These are phyloP conservation scores for Prionace glauca DNA, from an alignment of 2,797 vertebrate genomes.

Conservation along the genomic window DNA sequence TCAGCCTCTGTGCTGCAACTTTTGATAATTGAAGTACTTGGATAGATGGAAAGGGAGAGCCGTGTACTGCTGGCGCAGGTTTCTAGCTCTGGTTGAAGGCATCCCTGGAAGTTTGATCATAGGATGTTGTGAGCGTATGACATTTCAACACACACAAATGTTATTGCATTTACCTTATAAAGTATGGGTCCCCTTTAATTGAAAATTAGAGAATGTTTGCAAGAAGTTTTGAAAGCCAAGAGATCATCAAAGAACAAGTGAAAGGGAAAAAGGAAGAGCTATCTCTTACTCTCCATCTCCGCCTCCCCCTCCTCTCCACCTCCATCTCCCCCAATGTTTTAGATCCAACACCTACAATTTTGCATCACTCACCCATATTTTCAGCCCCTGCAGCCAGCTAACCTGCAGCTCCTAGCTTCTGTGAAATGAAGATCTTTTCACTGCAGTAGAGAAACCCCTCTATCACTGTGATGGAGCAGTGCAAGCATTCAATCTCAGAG, in stretches of 20 bases:
- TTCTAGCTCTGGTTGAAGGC: background rate
- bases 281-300: background rate
- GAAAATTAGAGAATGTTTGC: background rate
- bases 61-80: background rate
- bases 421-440: background rate
- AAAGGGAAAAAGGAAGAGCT: background rate
- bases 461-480: background rate
- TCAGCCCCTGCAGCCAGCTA: background rate
- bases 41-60: background rate
- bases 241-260: background rate
- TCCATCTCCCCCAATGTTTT: background rate
- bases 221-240: background rate
- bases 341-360: background rate
- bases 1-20: background rate
- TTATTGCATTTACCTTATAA: background rate
- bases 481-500: background rate
- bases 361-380: background rate
- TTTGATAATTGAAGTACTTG: background rate
- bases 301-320: background rate
- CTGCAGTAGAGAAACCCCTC: background rate
- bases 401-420: background rate
- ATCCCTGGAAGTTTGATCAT: background rate
- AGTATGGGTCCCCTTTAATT: background rate
- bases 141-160: background rate
- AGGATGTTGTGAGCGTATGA: background rate